Evolutionary conservation across 2,888 invertebrate genomes (phyloP).

Genomic region (Trichogramma evanescens): DNA sequence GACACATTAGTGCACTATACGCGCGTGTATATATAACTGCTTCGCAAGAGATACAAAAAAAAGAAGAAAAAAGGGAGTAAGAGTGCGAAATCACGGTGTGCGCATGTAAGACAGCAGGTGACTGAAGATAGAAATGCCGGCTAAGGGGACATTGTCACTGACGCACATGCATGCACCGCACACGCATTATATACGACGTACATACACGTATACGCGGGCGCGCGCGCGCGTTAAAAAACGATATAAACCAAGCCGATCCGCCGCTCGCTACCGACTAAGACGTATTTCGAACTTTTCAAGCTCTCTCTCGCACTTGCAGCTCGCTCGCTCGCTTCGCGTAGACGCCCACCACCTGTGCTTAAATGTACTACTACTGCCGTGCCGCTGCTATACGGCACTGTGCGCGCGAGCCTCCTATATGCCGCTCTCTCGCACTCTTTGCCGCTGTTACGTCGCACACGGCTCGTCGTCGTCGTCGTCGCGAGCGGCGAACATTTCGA

Average conservation of each 20-base stretch:
- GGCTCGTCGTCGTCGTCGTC: background rate
- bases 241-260: slow-evolving; percentile 11
- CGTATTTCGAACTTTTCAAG: slow-evolving; percentile 18
- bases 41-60: no score
- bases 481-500: background rate
- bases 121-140: no score
- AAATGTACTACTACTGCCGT: slow-evolving; percentile 1
- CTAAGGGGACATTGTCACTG: no score
- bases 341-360: slow-evolving; percentile 39
- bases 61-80: no score
- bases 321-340: slow-evolving; percentile 30
- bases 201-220: slow-evolving; percentile 8
- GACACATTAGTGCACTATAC: no score
- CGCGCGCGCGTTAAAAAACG: slow-evolving; percentile 15
- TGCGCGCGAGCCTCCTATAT: no score
- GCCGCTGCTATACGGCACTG: no score
- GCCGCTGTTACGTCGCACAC: background rate
- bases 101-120: no score
- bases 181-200: background rate
- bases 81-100: no score
- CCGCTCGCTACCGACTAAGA: slow-evolving; percentile 19
- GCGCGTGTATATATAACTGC: no score
- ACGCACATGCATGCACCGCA: background rate
- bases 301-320: slow-evolving; percentile 31
- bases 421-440: background rate